These are phyloP conservation scores for Cathartes aura DNA, from an alignment of 2,113 vertebrate genomes.

Conservation along the genomic window DNA sequence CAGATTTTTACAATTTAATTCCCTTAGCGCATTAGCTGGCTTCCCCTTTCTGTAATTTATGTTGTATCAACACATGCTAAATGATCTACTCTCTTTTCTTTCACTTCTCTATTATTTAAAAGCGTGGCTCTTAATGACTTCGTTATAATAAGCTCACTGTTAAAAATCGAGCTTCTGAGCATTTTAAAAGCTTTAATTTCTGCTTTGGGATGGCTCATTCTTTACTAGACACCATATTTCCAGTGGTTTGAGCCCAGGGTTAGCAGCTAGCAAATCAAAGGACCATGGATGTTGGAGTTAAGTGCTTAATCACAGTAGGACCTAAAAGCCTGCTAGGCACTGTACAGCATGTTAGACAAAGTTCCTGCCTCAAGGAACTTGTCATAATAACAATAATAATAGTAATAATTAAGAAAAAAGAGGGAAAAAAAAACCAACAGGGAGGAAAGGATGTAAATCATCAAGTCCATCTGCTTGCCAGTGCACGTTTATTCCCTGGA, in stretches of 20 bases:
- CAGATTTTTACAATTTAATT: neutral
- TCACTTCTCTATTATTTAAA: slow-evolving; percentile 28
- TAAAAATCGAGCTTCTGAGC: slow-evolving; percentile 4
- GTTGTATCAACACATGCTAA: neutral
- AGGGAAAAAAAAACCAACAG: no score
- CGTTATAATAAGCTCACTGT: neutral
- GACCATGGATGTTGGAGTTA: neutral
- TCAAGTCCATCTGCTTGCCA: neutral
- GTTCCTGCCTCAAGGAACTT: neutral
- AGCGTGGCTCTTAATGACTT: neutral
- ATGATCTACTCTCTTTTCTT: neutral
- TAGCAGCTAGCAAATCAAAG: neutral
- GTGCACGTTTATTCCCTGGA: neutral
- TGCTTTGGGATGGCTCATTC: neutral
- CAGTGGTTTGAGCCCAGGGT: neutral
- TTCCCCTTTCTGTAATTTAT: slow-evolving; percentile 9
- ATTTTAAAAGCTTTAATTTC: slow-evolving; percentile 35
- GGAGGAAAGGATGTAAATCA: neutral
- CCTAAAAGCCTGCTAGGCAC: neutral
- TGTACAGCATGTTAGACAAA: neutral
- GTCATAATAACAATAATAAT: neutral
- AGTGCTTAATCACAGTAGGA: neutral
- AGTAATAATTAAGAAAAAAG: neutral
- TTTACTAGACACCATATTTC: neutral
- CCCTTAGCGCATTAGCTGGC: neutral